Conservation (phyloP, 2,113 vertebrate genomes). For the Etheostoma cragini region DNA sequence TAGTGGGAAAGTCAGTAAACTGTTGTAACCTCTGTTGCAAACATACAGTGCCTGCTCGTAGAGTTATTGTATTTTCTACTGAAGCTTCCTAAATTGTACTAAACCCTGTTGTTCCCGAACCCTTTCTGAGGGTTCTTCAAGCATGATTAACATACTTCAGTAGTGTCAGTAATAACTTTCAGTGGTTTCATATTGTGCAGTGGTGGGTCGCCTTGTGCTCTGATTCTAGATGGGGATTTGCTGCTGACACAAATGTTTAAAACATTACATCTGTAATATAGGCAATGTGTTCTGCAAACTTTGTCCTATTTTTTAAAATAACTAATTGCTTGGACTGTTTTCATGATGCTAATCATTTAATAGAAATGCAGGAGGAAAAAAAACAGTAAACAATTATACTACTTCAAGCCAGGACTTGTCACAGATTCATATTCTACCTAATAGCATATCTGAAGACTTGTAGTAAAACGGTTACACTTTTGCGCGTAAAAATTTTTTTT, state of each 20-base stretch:
- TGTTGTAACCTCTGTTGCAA: conserved; percentile 35
- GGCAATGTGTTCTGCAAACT: conserved; percentile 18
- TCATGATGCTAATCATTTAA: conserved; percentile 22
- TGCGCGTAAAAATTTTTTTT: background rate
- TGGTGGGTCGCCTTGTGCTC: conserved; percentile 37
- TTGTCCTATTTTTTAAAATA: conserved; percentile 6
- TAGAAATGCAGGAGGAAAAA: conserved; percentile 14
- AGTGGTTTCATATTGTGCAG: conserved; percentile 47
- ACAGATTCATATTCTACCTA: conserved; percentile 14
- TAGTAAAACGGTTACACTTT: background rate
- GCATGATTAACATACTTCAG: conserved; percentile 47
- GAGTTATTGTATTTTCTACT: conserved; percentile 43
- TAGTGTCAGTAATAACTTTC: conserved; percentile 34
- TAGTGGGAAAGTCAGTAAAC: conserved; percentile 42
- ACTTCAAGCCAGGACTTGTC: background rate
- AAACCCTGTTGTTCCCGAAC: conserved; percentile 11
- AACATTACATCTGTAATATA: conserved; percentile 17
- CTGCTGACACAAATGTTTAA: conserved; percentile 14
- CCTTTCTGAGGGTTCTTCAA: conserved; percentile 16
- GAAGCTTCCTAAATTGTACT: conserved; percentile 9
- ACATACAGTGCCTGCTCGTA: conserved; percentile 44
- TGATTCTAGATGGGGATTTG: conserved; percentile 33
- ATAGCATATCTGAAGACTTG: conserved; percentile 23
- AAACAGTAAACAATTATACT: conserved; percentile 28
- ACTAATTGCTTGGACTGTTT: conserved; percentile 31